These are phyloP conservation scores for Seison nebaliae DNA, from an alignment of 1,140 invertebrate species.

Conservation along the genomic window DNA sequence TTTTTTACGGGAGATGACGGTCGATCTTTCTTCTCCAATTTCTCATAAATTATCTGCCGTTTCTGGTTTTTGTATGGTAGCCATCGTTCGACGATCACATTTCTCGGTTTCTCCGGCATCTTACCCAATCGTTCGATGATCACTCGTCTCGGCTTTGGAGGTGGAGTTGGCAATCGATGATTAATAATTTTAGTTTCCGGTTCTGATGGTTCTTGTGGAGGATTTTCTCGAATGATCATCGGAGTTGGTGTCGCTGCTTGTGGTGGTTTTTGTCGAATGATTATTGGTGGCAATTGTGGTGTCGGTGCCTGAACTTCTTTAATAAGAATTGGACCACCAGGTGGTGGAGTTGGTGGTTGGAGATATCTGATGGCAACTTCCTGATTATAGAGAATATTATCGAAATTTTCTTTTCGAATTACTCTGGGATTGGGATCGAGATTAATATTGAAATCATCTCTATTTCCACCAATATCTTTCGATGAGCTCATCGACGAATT, in stretches of 20 bases:
- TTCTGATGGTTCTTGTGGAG: neutral
- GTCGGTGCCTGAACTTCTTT: slow-evolving; percentile 1
- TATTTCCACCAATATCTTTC: too few relatives aligned
- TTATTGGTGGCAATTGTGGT: slow-evolving; percentile 1
- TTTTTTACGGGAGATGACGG: slow-evolving; percentile 7
- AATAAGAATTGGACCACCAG: slow-evolving; percentile 6
- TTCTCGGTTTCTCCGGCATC: slow-evolving; percentile 4
- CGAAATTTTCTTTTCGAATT: slow-evolving; percentile 1
- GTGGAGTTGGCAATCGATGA: slow-evolving; percentile 2
- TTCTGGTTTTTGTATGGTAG: slow-evolving; percentile 3
- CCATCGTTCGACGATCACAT: slow-evolving; percentile 10
- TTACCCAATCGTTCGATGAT: slow-evolving; percentile 3
- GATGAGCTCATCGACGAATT: too few relatives aligned
- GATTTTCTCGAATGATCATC: slow-evolving; percentile 1
- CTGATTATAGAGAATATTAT: slow-evolving; percentile 4
- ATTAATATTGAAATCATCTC: slow-evolving; percentile 4
- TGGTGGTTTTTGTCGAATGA: slow-evolving; percentile 1
- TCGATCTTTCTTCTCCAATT: neutral
- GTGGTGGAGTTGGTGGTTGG: slow-evolving; percentile 5
- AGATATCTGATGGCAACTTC: slow-evolving; percentile 7
- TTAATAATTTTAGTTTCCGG: slow-evolving; percentile 4
- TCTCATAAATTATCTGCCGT: slow-evolving; percentile 8
- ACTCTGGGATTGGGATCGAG: slow-evolving; percentile 5
- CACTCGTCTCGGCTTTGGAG: slow-evolving; percentile 6
- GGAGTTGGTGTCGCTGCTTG: slow-evolving; percentile 1